Percentiles rank a stretch among this genome's conserved stretches.
Evolutionary conservation across 2,113 vertebrate genomes (phyloP).

Genomic region (Eurystomus gularis): DNA sequence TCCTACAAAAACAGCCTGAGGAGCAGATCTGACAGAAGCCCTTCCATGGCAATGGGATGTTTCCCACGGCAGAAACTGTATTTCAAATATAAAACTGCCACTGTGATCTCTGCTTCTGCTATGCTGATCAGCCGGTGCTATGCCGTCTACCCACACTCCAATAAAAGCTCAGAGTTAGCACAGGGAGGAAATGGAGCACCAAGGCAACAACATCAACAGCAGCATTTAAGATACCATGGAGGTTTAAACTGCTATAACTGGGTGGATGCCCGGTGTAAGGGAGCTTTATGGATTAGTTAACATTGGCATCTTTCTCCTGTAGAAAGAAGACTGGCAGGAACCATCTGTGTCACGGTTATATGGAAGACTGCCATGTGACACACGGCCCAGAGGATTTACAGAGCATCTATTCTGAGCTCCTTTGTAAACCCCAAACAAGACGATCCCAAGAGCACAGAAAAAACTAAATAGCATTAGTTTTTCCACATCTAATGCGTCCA

Average conservation of each 20-base stretch:
- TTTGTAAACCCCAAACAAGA: not conserved
- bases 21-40: not conserved
- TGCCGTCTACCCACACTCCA: rapidly evolving
- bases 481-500: not conserved
- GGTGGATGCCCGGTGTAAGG: not conserved
- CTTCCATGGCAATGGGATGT: rapidly evolving
- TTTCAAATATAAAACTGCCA: not conserved
- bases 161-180: not conserved
- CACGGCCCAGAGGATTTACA: not conserved
- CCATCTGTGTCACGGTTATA: not conserved
- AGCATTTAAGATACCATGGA: not conserved
- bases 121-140: rapidly evolving
- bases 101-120: not conserved
- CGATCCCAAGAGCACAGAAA: not conserved
- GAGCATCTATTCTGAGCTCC: slow-evolving; percentile 9
- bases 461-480: not conserved
- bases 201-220: slow-evolving; percentile 6
- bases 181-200: not conserved
- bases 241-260: not conserved
- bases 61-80: not conserved
- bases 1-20: not conserved
- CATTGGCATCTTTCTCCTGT: not conserved
- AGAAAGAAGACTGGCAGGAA: not conserved
- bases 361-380: not conserved
- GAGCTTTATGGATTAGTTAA: slow-evolving; percentile 49